phyloP scores from a whole-genome alignment of 2,113 vertebrate species.

The Argyrosomus japonicus region DNA sequence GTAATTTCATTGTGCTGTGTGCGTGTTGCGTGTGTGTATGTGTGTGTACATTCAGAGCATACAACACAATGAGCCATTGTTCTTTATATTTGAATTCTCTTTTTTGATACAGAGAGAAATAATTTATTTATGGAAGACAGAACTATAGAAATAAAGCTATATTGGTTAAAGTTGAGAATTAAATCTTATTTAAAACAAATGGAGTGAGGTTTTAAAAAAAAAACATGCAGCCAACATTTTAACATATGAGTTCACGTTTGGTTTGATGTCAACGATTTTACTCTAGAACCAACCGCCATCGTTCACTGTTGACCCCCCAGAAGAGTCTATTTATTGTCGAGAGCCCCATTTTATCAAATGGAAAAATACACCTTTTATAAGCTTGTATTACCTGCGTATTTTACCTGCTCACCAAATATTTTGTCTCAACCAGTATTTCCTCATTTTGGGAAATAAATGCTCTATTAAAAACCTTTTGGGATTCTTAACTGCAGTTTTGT shows the following conservation, averaged over 20 bases:
- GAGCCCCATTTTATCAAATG: slow-evolving; percentile 93
- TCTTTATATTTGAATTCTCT: slow-evolving; percentile 85
- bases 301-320: slow-evolving; percentile 80
- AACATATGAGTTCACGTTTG: slow-evolving; percentile 59
- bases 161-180: slow-evolving; percentile 81
- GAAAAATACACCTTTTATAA: slow-evolving; percentile 89
- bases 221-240: slow-evolving; percentile 81
- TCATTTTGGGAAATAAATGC: slow-evolving; percentile 93
- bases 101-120: slow-evolving; percentile 89
- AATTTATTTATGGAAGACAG: slow-evolving; percentile 89
- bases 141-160: slow-evolving; percentile 84
- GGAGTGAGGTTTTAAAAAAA: slow-evolving; percentile 67
- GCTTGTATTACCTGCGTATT: slow-evolving; percentile 94
- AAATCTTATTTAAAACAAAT: slow-evolving; percentile 83
- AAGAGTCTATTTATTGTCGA: slow-evolving; percentile 95
- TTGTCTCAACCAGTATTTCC: slow-evolving; percentile 95
- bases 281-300: slow-evolving; percentile 79
- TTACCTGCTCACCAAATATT: slow-evolving; percentile 91
- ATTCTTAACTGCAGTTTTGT: slow-evolving; percentile 32
- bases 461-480: slow-evolving; percentile 82
- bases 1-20: slow-evolving; percentile 76
- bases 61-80: slow-evolving; percentile 69
- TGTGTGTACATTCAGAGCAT: slow-evolving; percentile 40
- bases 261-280: slow-evolving; percentile 62
- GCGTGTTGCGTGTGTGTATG: background rate